phyloP scores from a whole-genome alignment of 2,888 invertebrate genomes.

The Lysandra coridon region DNA sequence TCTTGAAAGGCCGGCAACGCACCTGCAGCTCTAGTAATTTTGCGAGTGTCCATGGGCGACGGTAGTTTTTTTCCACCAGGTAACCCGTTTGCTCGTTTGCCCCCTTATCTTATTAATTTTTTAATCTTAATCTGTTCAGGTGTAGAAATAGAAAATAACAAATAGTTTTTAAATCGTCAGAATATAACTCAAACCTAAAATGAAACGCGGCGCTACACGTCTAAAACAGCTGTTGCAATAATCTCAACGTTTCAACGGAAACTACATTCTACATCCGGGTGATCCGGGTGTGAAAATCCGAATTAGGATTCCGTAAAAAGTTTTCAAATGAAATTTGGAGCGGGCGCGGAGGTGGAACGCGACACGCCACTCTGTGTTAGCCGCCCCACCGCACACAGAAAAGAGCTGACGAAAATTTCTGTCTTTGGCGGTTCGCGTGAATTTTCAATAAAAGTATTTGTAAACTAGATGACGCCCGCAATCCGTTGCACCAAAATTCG shows the following conservation, averaged over 20 bases:
- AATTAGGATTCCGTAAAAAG: neutral
- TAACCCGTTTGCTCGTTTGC: no score
- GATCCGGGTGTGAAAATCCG: slow-evolving; percentile 12
- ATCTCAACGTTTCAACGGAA: neutral
- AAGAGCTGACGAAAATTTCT: neutral
- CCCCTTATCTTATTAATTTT: no score
- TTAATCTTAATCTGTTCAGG: no score
- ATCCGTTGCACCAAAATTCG: no score
- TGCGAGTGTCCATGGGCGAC: no score
- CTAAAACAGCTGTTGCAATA: neutral
- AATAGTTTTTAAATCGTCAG: no score
- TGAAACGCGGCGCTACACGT: no score
- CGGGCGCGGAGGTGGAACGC: neutral
- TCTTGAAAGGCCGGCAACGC: no score
- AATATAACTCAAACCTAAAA: no score
- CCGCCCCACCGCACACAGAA: neutral
- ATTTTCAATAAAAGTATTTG: neutral
- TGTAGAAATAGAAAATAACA: no score
- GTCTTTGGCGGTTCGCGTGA: neutral
- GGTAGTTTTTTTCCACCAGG: no score
- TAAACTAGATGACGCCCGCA: neutral
- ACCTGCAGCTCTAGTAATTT: no score
- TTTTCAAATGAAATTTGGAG: neutral
- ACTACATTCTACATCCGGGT: neutral
- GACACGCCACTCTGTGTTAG: slow-evolving; percentile 1